These are phyloP conservation scores for Cydia splendana DNA, from an alignment of 1,140 invertebrate species.

Conservation along the genomic window DNA sequence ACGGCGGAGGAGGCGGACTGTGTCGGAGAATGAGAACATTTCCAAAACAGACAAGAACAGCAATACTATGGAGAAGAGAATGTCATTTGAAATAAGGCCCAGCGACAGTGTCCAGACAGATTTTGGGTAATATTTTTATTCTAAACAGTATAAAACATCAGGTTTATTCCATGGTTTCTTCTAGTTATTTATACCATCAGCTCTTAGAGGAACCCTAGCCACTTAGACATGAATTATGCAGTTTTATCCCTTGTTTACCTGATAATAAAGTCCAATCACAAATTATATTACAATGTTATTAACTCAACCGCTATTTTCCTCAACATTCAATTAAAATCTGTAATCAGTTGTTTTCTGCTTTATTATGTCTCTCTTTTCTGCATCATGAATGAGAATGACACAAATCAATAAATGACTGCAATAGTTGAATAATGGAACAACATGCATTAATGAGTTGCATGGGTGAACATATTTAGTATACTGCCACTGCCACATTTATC, in stretches of 20 bases:
- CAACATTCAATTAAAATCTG: too few species aligned
- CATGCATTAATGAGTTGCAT: neutral
- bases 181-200: neutral
- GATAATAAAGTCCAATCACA: too few species aligned
- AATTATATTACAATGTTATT: neutral
- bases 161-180: neutral
- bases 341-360: neutral
- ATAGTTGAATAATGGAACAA: neutral
- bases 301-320: too few species aligned
- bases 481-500: neutral
- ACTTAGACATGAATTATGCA: too few species aligned
- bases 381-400: neutral
- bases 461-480: neutral
- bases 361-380: neutral
- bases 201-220: neutral
- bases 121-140: slow-evolving; percentile 80
- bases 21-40: slow-evolving; percentile 73
- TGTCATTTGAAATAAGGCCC: slow-evolving; percentile 87
- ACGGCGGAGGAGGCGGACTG: slow-evolving; percentile 65
- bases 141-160: neutral
- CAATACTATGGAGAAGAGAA: slow-evolving; percentile 80
- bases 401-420: neutral
- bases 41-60: slow-evolving; percentile 74
- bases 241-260: too few species aligned
- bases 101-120: slow-evolving; percentile 90